Evolutionary conservation across 1,140 invertebrate species (phyloP).

Genomic region (Papilio polyxenes): DNA sequence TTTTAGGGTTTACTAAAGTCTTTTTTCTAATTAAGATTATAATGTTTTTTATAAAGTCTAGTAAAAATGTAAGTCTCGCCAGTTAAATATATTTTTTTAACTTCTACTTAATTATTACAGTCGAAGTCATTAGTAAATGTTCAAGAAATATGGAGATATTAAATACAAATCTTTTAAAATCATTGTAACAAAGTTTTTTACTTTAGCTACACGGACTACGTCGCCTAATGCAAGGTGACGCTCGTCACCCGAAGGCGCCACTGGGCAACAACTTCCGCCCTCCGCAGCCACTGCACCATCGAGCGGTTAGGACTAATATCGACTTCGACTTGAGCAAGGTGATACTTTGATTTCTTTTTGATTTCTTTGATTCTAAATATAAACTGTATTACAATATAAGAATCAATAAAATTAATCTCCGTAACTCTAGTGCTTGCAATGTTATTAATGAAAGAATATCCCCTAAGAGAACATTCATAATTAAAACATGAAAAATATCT

Average conservation of each 20-base stretch:
- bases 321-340: slow-evolving; percentile 92
- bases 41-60: background rate
- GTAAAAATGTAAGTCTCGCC: background rate
- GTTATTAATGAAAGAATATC: no score
- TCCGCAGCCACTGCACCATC: slow-evolving; percentile 92
- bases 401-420: no score
- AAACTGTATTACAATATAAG: no score
- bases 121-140: no score
- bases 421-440: no score
- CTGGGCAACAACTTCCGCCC: slow-evolving; percentile 96
- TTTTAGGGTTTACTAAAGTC: background rate
- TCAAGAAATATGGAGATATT: no score
- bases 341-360: slow-evolving; percentile 53
- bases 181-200: slow-evolving; percentile 43
- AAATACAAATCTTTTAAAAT: no score
- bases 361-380: background rate
- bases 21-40: background rate
- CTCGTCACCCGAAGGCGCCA: slow-evolving; percentile 91
- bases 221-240: slow-evolving; percentile 93
- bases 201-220: slow-evolving; percentile 89
- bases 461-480: no score
- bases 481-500: no score
- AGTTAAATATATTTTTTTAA: no score
- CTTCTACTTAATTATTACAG: no score
- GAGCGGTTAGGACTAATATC: slow-evolving; percentile 96